Evolutionary conservation across 2,888 invertebrate genomes (phyloP).

Genomic region (Pachliopta kotzebuea): DNA sequence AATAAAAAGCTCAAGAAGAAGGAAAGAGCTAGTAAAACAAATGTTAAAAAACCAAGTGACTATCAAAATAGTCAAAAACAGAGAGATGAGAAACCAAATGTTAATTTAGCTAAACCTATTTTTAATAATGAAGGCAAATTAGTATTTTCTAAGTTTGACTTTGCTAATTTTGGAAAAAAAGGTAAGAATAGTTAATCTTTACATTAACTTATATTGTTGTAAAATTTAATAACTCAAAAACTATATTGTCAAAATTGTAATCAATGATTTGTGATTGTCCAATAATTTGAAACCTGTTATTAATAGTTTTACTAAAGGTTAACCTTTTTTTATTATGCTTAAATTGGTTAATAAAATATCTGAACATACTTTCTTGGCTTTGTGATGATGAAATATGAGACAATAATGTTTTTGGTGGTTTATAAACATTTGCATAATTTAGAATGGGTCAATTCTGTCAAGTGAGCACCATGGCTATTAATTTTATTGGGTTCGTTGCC

Average conservation of each 20-base stretch:
- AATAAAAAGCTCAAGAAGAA: conserved; percentile 84
- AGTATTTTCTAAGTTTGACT: conserved; percentile 96
- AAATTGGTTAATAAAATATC: too few relatives aligned
- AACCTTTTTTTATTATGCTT: too few relatives aligned
- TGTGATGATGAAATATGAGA: too few relatives aligned
- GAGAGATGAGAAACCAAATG: conserved; percentile 49
- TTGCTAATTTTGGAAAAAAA: conserved; percentile 85
- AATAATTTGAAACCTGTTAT: background rate
- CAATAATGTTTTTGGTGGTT: too few relatives aligned
- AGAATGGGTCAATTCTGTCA: too few relatives aligned
- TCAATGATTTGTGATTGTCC: background rate
- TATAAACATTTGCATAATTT: too few relatives aligned
- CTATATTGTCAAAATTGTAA: background rate
- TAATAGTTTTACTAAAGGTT: background rate
- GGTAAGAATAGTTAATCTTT: conserved; percentile 46
- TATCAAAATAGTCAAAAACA: conserved; percentile 30
- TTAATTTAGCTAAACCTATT: conserved; percentile 83
- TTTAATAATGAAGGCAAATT: conserved; percentile 93
- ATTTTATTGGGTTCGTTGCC: too few relatives aligned
- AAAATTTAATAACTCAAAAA: background rate
- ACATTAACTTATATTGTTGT: background rate
- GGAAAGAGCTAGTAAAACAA: conserved; percentile 64
- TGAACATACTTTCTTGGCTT: too few relatives aligned
- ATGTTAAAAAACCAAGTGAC: conserved; percentile 42
- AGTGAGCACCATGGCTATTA: too few relatives aligned